Conservation (phyloP, 37 sponge, comb jelly and placozoan genomes). For the Halisarca cf. caerulea region DNA sequence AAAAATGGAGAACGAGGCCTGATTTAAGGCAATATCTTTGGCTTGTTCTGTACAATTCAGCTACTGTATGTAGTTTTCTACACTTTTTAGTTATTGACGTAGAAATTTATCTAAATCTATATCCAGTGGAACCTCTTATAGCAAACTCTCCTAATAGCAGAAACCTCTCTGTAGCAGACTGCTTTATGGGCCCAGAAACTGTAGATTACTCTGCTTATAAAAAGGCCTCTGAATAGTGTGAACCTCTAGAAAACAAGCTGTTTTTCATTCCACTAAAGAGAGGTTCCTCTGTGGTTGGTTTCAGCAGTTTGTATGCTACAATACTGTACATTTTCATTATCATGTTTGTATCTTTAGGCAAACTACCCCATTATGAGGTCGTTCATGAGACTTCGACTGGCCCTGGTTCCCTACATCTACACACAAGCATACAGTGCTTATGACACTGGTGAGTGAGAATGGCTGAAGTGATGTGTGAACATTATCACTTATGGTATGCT, state of each 20-base stretch:
- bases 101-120: too few relatives aligned
- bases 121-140: too few relatives aligned
- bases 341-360: slow-evolving; percentile 3
- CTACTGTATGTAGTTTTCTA: too few relatives aligned
- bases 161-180: too few relatives aligned
- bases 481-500: background rate
- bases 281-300: background rate
- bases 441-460: slow-evolving; percentile 46
- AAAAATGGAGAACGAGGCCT: too few relatives aligned
- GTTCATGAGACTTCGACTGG: slow-evolving; percentile 38
- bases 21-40: too few relatives aligned
- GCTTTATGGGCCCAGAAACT: too few relatives aligned
- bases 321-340: background rate
- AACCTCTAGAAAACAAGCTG: background rate
- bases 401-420: slow-evolving; percentile 76
- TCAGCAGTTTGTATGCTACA: background rate
- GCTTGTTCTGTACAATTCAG: too few relatives aligned
- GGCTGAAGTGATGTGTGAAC: background rate
- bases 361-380: slow-evolving; percentile 65
- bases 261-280: too few relatives aligned
- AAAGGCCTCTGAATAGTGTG: background rate
- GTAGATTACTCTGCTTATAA: too few relatives aligned
- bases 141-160: too few relatives aligned
- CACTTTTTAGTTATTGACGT: too few relatives aligned
- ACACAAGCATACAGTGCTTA: slow-evolving; percentile 57